Conservation (phyloP, 2,888 invertebrate genomes). For the Andrena hattorfiana region DNA sequence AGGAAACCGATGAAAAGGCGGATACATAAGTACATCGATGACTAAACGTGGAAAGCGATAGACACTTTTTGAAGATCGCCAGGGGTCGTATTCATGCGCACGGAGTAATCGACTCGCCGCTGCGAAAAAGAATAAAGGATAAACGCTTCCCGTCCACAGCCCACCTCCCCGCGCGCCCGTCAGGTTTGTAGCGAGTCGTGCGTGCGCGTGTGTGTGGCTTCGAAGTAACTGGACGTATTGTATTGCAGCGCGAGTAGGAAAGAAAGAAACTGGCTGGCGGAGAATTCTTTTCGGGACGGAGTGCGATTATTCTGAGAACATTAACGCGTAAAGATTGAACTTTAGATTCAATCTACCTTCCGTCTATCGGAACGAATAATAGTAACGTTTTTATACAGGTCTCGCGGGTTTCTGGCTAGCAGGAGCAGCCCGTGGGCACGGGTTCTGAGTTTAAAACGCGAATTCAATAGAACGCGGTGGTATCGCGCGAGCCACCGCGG, state of each 20-base stretch:
- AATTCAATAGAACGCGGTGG: conserved; percentile 19
- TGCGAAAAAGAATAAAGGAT: conserved; percentile 8
- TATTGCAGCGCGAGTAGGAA: conserved; percentile 26
- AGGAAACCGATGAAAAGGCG: background rate
- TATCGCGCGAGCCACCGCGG: conserved; percentile 21
- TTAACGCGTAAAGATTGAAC: background rate
- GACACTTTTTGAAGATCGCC: background rate
- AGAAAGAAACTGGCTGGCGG: conserved; percentile 19
- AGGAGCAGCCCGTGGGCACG: background rate
- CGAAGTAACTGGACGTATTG: conserved; percentile 31
- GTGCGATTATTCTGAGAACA: background rate
- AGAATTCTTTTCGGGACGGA: background rate
- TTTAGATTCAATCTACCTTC: background rate
- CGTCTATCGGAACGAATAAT: background rate
- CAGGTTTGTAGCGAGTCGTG: conserved; percentile 4
- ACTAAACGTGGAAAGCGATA: background rate
- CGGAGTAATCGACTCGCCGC: conserved; percentile 18
- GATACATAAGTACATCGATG: background rate
- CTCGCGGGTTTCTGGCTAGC: background rate
- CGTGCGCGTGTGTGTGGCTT: conserved; percentile 10
- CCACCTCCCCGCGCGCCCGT: conserved; percentile 18
- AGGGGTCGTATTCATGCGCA: background rate
- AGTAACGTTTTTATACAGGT: conserved; percentile 5
- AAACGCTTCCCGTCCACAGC: conserved; percentile 23
- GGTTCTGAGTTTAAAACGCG: background rate